Evolutionary conservation across 2,113 vertebrate genomes (phyloP).

Genomic region (Equus przewalskii): DNA sequence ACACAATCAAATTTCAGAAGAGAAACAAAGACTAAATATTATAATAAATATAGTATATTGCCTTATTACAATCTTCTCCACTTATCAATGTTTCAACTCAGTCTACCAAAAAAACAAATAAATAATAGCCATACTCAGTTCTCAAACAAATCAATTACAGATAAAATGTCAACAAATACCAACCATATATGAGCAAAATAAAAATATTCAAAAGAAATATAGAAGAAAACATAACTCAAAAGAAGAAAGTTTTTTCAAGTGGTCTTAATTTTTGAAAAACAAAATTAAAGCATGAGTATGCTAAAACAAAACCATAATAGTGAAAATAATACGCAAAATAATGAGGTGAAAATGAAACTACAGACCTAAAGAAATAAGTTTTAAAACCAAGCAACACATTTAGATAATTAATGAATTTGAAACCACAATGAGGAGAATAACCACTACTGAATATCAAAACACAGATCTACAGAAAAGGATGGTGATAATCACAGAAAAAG

Average conservation of each 20-base stretch:
- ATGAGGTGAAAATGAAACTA: not conserved
- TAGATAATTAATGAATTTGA: not conserved
- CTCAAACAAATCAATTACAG: not conserved
- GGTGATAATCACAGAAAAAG: not conserved
- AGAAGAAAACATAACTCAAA: not conserved
- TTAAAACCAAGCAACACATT: not conserved
- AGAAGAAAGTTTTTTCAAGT: not conserved
- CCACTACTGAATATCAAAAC: not conserved
- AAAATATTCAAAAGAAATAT: not conserved
- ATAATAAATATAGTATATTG: not conserved
- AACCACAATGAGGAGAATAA: not conserved
- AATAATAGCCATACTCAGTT: not conserved
- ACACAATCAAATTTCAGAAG: not conserved
- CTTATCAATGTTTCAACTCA: not conserved
- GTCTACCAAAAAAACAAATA: not conserved
- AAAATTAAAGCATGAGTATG: not conserved
- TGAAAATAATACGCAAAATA: slow-evolving; percentile 15
- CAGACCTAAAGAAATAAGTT: not conserved
- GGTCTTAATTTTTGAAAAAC: not conserved
- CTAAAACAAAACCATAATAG: not conserved
- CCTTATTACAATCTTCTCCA: not conserved
- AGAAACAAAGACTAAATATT: not conserved
- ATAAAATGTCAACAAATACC: not conserved
- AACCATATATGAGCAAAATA: not conserved
- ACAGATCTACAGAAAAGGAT: not conserved